These are phyloP conservation scores for Helicorthomorpha holstii DNA, from an alignment of 1,140 invertebrate genomes.

Conservation along the genomic window DNA sequence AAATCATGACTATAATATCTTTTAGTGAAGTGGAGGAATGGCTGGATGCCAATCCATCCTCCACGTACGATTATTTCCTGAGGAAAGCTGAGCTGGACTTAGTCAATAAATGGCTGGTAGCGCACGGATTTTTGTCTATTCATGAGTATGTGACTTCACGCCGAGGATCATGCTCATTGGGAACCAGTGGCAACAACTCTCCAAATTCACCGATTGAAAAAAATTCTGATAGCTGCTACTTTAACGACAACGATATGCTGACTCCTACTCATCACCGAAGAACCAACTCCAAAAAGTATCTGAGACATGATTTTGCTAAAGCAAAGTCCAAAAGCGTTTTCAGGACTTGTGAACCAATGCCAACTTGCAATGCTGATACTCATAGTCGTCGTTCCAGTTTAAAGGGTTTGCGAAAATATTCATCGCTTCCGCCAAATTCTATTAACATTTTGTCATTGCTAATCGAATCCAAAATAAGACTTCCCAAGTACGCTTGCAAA, in stretches of 20 bases:
- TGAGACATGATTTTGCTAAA: constrained; percentile 32
- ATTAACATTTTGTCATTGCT: constrained; percentile 30
- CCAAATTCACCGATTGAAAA: constrained; percentile 13
- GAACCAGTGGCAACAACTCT: constrained; percentile 17
- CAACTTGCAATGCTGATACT: constrained; percentile 15
- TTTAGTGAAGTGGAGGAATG: constrained; percentile 28
- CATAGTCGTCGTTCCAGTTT: constrained; percentile 23
- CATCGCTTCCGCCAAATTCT: constrained; percentile 30
- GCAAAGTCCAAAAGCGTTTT: constrained; percentile 32
- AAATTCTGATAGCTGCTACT: constrained; percentile 1
- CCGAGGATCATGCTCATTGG: constrained; percentile 12
- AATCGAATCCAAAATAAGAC: constrained; percentile 30
- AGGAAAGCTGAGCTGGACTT: constrained; percentile 28
- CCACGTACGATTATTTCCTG: constrained; percentile 29
- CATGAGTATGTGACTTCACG: constrained; percentile 19
- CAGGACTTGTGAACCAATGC: constrained; percentile 20
- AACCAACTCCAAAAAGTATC: constrained; percentile 30
- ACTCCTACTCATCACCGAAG: constrained; percentile 18
- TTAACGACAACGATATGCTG: neutral
- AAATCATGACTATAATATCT: constrained; percentile 6
- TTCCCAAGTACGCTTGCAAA: constrained; percentile 24
- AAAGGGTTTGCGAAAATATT: constrained; percentile 26
- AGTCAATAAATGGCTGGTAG: constrained; percentile 32
- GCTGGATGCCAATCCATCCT: constrained; percentile 30
- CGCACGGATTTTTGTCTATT: constrained; percentile 29